These are phyloP conservation scores for Drosophila anomalata DNA, from an alignment of 2,888 invertebrate species.

Conservation along the genomic window DNA sequence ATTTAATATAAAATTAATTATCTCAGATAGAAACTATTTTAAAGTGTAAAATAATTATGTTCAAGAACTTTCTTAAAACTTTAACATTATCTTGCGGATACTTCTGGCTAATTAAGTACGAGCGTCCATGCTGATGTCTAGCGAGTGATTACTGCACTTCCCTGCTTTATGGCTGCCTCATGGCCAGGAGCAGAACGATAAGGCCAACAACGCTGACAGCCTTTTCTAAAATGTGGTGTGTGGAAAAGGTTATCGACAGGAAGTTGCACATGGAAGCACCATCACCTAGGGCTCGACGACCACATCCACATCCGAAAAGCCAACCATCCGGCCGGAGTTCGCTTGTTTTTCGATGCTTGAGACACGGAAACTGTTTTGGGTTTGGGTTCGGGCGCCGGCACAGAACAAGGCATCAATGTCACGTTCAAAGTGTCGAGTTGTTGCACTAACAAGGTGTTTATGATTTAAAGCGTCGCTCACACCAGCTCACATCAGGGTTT, in stretches of 20 bases:
- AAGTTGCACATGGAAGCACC: slow-evolving; percentile 68
- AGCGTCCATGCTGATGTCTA: slow-evolving; percentile 15
- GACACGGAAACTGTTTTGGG: slow-evolving; percentile 69
- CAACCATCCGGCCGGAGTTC: slow-evolving; percentile 51
- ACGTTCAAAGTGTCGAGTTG: slow-evolving; percentile 71
- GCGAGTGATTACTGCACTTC: slow-evolving; percentile 18
- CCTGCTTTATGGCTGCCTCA: slow-evolving; percentile 9
- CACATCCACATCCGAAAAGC: slow-evolving; percentile 16
- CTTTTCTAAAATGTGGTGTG: slow-evolving; percentile 27
- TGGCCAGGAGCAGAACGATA: slow-evolving; percentile 61
- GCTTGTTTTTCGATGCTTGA: slow-evolving; percentile 55
- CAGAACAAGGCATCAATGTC: slow-evolving; percentile 80
- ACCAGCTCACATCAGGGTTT: slow-evolving; percentile 3
- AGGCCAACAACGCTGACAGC: slow-evolving; percentile 56
- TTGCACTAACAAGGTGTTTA: slow-evolving; percentile 75
- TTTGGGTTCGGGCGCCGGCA: slow-evolving; percentile 36
- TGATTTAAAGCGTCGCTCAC: slow-evolving; percentile 61
- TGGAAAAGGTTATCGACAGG: slow-evolving; percentile 68
- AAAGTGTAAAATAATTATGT: not conserved
- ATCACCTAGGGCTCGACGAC: slow-evolving; percentile 22
- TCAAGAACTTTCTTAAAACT: not conserved
- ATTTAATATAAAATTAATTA: not conserved
- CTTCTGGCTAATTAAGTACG: slow-evolving; percentile 54
- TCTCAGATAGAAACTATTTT: too few species aligned
- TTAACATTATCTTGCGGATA: not conserved